These are phyloP conservation scores for Amblyteles armatorius DNA, from an alignment of 2,888 invertebrate genomes.

Conservation along the genomic window DNA sequence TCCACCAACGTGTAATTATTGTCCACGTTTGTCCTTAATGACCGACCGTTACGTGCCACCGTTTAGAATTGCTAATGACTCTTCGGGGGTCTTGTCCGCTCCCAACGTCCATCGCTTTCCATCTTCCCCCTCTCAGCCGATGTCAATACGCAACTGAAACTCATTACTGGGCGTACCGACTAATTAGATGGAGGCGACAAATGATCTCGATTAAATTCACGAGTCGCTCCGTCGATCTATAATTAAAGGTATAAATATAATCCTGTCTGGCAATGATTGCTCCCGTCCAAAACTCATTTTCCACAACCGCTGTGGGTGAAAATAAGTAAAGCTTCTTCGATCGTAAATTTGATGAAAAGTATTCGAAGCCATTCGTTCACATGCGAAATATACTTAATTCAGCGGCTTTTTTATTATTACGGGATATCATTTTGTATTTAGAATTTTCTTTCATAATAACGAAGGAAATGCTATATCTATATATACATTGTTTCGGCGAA, in stretches of 20 bases:
- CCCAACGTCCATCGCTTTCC: neutral
- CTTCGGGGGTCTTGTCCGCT: conserved; percentile 34
- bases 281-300: neutral
- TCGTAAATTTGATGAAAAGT: neutral
- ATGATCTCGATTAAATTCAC: conserved; percentile 34
- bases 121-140: neutral
- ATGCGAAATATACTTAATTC: too few species aligned
- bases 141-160: conserved; percentile 54
- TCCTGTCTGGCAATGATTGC: conserved; percentile 1
- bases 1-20: conserved; percentile 77
- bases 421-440: too few species aligned
- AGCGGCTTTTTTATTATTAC: too few species aligned
- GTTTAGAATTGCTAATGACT: conserved; percentile 79
- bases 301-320: neutral
- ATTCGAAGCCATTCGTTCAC: neutral
- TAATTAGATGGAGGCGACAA: conserved; percentile 71
- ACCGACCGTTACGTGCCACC: conserved; percentile 70
- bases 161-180: conserved; percentile 72
- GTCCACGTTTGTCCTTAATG: conserved; percentile 77
- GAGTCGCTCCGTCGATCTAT: neutral
- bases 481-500: too few species aligned
- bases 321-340: neutral
- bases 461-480: too few species aligned
- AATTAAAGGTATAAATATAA: conserved; percentile 11
- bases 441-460: too few species aligned